Percentiles rank a stretch among this genome's conserved stretches.
These are phyloP conservation scores for Phalacrocorax brasilianus DNA, from an alignment of 2,113 vertebrate species.

Conservation along the genomic window DNA sequence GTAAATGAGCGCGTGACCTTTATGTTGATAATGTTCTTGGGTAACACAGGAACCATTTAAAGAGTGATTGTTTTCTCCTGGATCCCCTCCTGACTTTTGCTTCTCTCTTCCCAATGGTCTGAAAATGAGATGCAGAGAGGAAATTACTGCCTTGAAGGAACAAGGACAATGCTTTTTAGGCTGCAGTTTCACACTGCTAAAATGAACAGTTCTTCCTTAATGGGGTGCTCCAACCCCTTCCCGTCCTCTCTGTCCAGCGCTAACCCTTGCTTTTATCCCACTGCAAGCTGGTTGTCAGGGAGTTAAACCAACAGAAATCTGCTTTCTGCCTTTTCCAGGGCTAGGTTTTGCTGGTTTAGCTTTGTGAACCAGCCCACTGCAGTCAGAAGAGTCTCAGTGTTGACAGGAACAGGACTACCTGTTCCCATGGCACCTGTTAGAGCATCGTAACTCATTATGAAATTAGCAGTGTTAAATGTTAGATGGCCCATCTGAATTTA, in stretches of 20 bases:
- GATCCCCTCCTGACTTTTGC: not conserved
- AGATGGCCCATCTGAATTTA: not conserved
- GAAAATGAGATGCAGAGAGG: not conserved
- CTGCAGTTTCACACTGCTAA: not conserved
- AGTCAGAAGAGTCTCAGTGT: not conserved
- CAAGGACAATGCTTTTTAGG: not conserved
- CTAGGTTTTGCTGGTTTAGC: not conserved
- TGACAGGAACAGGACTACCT: not conserved
- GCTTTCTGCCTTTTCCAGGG: not conserved
- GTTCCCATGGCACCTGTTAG: not conserved
- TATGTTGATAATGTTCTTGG: not conserved
- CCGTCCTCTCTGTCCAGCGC: not conserved
- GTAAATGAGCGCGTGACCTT: not conserved
- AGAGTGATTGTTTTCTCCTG: not conserved
- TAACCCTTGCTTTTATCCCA: not conserved
- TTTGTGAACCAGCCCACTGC: not conserved
- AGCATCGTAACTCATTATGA: not conserved
- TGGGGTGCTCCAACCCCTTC: not conserved
- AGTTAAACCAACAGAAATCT: not conserved
- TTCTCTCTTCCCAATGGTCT: not conserved
- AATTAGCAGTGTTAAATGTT: not conserved
- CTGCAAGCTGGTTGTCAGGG: not conserved
- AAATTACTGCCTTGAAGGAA: not conserved
- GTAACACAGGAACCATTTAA: not conserved
- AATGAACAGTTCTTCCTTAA: not conserved